These are phyloP conservation scores for Triplophysa siluroides DNA, from an alignment of 2,113 vertebrate species.

Conservation along the genomic window DNA sequence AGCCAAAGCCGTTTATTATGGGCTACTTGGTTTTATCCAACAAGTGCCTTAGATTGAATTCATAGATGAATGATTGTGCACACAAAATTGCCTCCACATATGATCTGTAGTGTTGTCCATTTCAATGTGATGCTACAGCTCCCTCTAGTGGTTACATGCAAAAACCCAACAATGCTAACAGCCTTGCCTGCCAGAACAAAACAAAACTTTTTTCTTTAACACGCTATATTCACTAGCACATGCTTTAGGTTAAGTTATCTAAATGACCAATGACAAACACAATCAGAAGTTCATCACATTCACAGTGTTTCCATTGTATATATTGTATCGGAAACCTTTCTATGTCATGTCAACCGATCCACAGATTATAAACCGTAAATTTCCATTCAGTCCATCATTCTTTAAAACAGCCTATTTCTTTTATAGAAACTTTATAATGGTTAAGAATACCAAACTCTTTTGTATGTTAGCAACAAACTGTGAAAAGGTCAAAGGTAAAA, in stretches of 20 bases:
- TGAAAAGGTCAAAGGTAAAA: constrained; percentile 15
- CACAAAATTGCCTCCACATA: neutral
- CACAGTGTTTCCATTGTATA: neutral
- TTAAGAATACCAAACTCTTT: constrained; percentile 32
- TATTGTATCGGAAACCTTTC: neutral
- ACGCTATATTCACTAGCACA: neutral
- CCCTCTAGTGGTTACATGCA: constrained; percentile 30
- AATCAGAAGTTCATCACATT: neutral
- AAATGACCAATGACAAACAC: neutral
- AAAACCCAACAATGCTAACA: neutral
- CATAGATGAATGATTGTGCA: neutral
- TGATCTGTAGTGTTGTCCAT: neutral
- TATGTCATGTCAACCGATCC: constrained; percentile 6
- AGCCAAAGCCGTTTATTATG: constrained; percentile 2
- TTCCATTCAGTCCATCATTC: constrained; percentile 25
- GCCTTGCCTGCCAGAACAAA: neutral
- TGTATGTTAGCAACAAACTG: constrained; percentile 13
- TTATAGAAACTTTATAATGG: neutral
- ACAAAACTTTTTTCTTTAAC: neutral
- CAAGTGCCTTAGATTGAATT: neutral
- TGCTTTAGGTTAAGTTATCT: neutral
- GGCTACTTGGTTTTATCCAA: neutral
- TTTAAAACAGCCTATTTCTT: constrained; percentile 11
- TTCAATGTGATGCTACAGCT: neutral
- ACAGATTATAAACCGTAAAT: constrained; percentile 37